Base-by-base conservation (phyloP, 2,888 invertebrate species). In the Dendrolimus houi region DNA sequence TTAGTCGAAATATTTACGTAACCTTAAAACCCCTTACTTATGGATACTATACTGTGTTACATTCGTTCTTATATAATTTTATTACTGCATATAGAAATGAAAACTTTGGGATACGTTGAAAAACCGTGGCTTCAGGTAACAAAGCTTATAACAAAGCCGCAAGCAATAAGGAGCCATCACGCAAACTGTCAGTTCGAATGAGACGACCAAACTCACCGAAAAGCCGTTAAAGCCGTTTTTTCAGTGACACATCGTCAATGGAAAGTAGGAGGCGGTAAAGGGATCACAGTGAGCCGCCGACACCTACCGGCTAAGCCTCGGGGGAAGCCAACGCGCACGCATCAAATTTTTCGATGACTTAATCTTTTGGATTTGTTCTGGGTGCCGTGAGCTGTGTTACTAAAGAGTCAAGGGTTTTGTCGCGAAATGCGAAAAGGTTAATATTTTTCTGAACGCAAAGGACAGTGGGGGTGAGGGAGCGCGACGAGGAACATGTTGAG, bases 331-430 rank as follows among this genome's bases (percentile, higher is more conserved):
- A 62, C 71, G 72, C 74, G 77, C 85, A 85, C 85, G 86, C 81
- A 80, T 79, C 77, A 72, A 78, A 79, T 83, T 80, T 79, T 79
- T 75, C 77, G 75, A 79, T 73, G 75, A 74, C 71, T 75, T 77
- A 79, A 77, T 75, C 79, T 77, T 69, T 64, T 68, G 68, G 74
- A 74, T 75, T 76, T 74, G 69, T 66, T 67, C 64, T 58, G 58
- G 59, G 65, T 62, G 60, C 64, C 71, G 73, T 69, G 73, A 67
- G 68, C 58, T 62, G 70, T 56, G 60, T 68, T 56, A 54, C 59
- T 57, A 66, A 66, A 60, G 60, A 64, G 63, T 55, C 40, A 56
- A 10, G 13, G 58, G 40, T 53, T 53, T 53, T 53, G n/a, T n/a
- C n/a, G n/a, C n/a, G n/a, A n/a, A n/a, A n/a, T n/a, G n/a, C n/a